Evolutionary conservation across 2,797 vertebrate species (phyloP), one percentile per base, ranked within the genome.

Genomic region (Microctenopoma lineatum): DNA sequence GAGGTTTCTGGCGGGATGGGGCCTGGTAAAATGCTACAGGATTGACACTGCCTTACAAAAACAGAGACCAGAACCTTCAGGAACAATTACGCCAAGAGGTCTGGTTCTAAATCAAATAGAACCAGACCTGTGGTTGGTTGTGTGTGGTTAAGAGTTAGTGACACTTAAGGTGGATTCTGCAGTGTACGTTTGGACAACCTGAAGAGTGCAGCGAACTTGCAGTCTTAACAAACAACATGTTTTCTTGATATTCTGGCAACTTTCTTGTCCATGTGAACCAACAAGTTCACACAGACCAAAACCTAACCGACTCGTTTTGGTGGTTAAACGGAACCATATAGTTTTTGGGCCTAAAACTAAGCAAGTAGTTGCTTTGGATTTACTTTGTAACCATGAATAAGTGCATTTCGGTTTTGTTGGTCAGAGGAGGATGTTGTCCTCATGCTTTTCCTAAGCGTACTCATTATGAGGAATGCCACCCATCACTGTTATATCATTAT

Each of bases 1-100:
- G 1, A 10, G 59, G 8, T 36, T 12, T 76, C 6, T 56, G 65
- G 46, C 55, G 57, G 51, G n/a, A 65, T 62, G 15, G 47, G 52
- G 48, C 38, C 53, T 25, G 52, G 60, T 36, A 57, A 46, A 29
- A 26, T 60, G 10, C 16, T 7, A 51, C 26, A 12, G 3, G 42
- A 60, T 56, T 15, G 66, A 51, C n/a, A 34, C 46, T 16, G 29
- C 27, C 21, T 48, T 45, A 16, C 41, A 60, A 45, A 62, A 18
- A 25, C 48, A 32, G 38, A 39, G 11, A 38, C n/a, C 5, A 32
- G 53, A 7, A 34, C n/a, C 51, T 57, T 34, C 7, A 36, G 7
- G 50, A 39, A 21, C 54, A 34, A 9, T 25, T 21, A 50, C 5
- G 41, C 16, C 18, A 15, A 59, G 13, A 38, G 38, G 38, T 16